Evolutionary conservation across 2,113 vertebrate genomes (phyloP), one percentile per base, ranked within the genome.

Genomic region (Atractosteus spatula): DNA sequence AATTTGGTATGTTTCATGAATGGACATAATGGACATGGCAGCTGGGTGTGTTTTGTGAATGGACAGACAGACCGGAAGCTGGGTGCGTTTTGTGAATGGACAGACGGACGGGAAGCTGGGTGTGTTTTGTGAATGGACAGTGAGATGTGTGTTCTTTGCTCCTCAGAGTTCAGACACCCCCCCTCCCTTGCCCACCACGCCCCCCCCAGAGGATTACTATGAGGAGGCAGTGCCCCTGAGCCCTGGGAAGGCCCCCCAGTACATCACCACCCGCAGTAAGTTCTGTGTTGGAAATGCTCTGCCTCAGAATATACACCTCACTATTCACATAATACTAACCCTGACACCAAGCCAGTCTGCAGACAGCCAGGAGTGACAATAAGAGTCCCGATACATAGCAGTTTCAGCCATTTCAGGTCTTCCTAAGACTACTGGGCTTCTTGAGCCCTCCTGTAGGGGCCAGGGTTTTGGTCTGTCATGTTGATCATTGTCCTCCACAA

Each of bases 191-290:
- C 97, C 97, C 70, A 92, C 90, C 75, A 96, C 95, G 3, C 93
- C 96, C 3, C 94, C 95, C 0, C 96, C 97, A 0, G 96, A 99
- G 83, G 97, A 97, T 85, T 97, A 98, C 87, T 99, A 99, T 5
- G 97, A 99, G 81, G 97, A 99, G 78, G 97, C 97, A 0, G 94
- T 97, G 76, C 96, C 97, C 7, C 89, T 98, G n/a, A 92, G 95
- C 7, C 94, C 97, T 0, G 95, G 94, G 72, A 95, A 96, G 69
- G 81, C 87, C 0, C 96, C 97, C 0, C 95, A 98, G 83, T 98
- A 97, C 79, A 96, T 98, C 80, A 96, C 92, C 68, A 94, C 94
- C 75, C 94, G 87, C 83, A 90, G 97, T 98, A 86, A 92, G 96
- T 87, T 29, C 29, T 29, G 29, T 29, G 29, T 29, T 29, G 29